Percentiles rank a stretch among this genome's conserved stretches.
Evolutionary conservation across 2,113 vertebrate species (phyloP).

Genomic region (Albula glossodonta): DNA sequence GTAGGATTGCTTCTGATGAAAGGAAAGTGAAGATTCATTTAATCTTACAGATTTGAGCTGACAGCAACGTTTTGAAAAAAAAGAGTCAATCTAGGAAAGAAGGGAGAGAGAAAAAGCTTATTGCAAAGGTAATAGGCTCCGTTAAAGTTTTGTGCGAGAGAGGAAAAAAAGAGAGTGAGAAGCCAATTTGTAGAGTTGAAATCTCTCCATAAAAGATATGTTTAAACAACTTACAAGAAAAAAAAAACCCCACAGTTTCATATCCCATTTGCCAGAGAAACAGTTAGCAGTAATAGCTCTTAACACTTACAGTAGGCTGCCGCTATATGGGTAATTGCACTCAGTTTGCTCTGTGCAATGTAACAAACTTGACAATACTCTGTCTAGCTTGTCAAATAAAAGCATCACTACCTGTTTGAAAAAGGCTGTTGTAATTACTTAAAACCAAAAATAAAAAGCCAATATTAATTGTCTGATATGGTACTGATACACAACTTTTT

Average conservation of each 20-base stretch:
- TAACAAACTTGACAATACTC: neutral
- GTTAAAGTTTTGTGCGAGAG: constrained; percentile 67
- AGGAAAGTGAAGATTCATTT: constrained; percentile 64
- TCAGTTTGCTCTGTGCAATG: neutral
- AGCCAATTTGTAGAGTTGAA: constrained; percentile 60
- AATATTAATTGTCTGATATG: neutral
- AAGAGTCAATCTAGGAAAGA: constrained; percentile 72
- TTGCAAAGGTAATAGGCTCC: constrained; percentile 71
- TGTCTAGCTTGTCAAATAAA: neutral
- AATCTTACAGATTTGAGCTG: constrained; percentile 59
- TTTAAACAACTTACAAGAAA: constrained; percentile 15
- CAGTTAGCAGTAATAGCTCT: neutral
- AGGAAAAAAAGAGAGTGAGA: constrained; percentile 32
- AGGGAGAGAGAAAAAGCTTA: constrained; percentile 62
- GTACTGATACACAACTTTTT: neutral
- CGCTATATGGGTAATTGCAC: neutral
- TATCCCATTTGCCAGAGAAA: neutral
- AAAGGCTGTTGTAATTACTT: neutral
- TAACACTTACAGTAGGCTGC: neutral
- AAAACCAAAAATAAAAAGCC: neutral
- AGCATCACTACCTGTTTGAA: neutral
- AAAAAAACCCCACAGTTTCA: neutral
- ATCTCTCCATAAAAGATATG: constrained; percentile 20
- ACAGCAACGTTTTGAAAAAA: constrained; percentile 73
- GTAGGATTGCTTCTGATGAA: constrained; percentile 62